phyloP scores from a whole-genome alignment of 2,797 vertebrate genomes.

The Pipistrellus nathusii region DNA sequence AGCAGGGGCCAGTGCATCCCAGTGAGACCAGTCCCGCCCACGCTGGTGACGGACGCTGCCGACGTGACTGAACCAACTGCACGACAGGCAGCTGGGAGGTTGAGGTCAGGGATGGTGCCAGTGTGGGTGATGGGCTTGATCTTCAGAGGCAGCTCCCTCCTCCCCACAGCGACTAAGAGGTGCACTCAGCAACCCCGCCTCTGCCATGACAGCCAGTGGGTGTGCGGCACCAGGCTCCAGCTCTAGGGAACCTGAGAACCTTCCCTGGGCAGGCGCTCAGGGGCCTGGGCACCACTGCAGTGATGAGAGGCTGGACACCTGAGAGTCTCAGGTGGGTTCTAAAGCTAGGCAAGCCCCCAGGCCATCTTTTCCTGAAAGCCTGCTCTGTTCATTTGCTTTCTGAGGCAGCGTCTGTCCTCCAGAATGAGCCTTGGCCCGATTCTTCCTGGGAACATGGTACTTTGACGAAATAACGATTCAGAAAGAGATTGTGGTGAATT shows the following conservation, averaged over 20 bases:
- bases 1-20: constrained; percentile 86
- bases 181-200: constrained; percentile 95
- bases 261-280: neutral
- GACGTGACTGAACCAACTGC: constrained; percentile 93
- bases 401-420: constrained; percentile 98
- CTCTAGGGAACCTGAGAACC: constrained; percentile 94
- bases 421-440: constrained; percentile 99
- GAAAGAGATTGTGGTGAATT: constrained; percentile 98
- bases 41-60: constrained; percentile 93
- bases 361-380: constrained; percentile 97
- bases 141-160: constrained; percentile 94
- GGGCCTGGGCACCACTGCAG: neutral
- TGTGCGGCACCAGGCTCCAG: constrained; percentile 90
- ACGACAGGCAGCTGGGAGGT: constrained; percentile 93
- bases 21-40: constrained; percentile 89
- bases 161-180: constrained; percentile 95
- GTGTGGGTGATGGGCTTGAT: constrained; percentile 96
- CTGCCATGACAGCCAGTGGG: constrained; percentile 96
- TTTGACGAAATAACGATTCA: constrained; percentile 99
- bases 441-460: constrained; percentile 98
- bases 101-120: constrained; percentile 91
- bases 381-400: constrained; percentile 98
- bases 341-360: constrained; percentile 97
- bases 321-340: constrained; percentile 96
- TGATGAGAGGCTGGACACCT: neutral